Evolutionary conservation across 2,888 invertebrate genomes (phyloP).

Genomic region (Drosophila quinaria): DNA sequence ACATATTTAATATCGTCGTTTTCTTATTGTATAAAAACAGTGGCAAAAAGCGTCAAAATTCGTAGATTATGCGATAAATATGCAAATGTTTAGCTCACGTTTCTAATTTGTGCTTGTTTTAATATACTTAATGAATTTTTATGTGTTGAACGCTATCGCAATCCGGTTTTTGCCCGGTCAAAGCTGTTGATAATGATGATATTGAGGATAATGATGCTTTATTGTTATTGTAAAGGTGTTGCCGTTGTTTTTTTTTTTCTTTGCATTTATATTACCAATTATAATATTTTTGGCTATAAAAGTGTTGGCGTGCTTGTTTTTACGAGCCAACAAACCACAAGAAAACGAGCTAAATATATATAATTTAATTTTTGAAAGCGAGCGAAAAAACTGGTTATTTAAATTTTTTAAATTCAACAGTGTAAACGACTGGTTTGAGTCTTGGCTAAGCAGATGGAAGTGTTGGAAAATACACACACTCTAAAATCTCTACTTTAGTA

Average conservation of each 20-base stretch:
- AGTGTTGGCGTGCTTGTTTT: constrained; percentile 45
- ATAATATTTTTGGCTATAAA: constrained; percentile 68
- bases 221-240: constrained; percentile 79
- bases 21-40: constrained; percentile 60
- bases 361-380: constrained; percentile 32
- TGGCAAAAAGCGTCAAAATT: constrained; percentile 81
- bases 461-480: background rate
- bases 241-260: constrained; percentile 64
- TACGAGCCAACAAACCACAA: constrained; percentile 36
- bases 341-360: constrained; percentile 26
- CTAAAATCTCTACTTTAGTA: background rate
- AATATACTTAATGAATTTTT: constrained; percentile 79
- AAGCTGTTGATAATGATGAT: constrained; percentile 79
- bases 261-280: constrained; percentile 62
- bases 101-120: constrained; percentile 81
- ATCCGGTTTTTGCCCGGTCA: constrained; percentile 71
- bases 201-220: constrained; percentile 77
- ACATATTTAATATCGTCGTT: constrained; percentile 43
- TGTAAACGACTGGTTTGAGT: background rate
- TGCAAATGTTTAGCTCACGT: constrained; percentile 63
- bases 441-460: constrained; percentile 3
- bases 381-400: constrained; percentile 38
- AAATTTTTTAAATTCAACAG: constrained; percentile 22
- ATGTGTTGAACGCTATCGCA: constrained; percentile 35
- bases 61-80: constrained; percentile 78